Percentiles rank a stretch among this genome's conserved stretches.
These are phyloP conservation scores for Leuciscus idus DNA, from an alignment of 2,113 vertebrate genomes.

Conservation along the genomic window DNA sequence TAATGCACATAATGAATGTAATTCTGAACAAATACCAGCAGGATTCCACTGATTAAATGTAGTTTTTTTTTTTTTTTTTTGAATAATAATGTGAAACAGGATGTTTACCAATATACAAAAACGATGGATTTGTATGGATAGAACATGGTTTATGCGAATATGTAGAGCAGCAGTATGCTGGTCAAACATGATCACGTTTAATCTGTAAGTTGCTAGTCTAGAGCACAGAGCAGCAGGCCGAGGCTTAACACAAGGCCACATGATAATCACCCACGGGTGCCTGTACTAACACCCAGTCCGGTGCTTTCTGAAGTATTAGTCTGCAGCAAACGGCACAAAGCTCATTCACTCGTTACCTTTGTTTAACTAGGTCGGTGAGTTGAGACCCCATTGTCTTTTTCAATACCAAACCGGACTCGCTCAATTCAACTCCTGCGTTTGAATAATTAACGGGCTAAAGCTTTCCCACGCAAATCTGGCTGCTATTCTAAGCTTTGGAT, in stretches of 20 bases:
- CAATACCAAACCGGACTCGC: neutral
- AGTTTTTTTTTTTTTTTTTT: neutral
- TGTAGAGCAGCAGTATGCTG: conserved; percentile 52
- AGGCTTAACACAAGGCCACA: conserved; percentile 74
- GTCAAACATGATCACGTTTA: conserved; percentile 74
- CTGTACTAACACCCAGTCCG: conserved; percentile 40
- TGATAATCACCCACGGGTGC: conserved; percentile 56
- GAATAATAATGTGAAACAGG: neutral
- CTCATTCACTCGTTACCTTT: conserved; percentile 30
- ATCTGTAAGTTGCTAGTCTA: conserved; percentile 76
- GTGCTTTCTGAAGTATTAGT: conserved; percentile 28
- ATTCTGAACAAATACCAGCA: neutral
- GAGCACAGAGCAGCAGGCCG: conserved; percentile 64
- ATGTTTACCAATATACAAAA: neutral
- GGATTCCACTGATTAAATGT: neutral
- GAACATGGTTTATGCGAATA: conserved; percentile 26
- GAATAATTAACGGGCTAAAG: conserved; percentile 26
- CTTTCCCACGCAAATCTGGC: conserved; percentile 16
- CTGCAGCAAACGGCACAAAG: neutral
- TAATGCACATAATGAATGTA: neutral
- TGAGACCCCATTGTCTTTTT: conserved; percentile 15
- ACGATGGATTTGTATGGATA: neutral
- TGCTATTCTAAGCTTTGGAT: neutral
- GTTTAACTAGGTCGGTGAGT: conserved; percentile 13
- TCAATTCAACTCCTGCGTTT: conserved; percentile 1